These are phyloP conservation scores for Xyrichtys novacula DNA, from an alignment of 2,797 vertebrate species.

Conservation along the genomic window DNA sequence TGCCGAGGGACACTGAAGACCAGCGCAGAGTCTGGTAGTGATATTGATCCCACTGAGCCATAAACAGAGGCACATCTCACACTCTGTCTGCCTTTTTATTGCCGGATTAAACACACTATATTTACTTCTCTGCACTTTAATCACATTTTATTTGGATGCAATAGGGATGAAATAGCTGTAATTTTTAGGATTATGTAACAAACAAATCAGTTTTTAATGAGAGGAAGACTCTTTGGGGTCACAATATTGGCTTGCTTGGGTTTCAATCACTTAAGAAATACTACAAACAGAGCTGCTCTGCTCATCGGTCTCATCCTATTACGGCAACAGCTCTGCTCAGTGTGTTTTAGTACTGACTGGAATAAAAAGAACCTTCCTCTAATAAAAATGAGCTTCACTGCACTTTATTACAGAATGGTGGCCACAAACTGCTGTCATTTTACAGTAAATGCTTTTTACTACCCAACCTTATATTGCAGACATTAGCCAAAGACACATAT, in stretches of 20 bases:
- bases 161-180: constrained; percentile 13
- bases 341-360: constrained; percentile 63
- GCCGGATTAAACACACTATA: constrained; percentile 39
- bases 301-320: constrained; percentile 48
- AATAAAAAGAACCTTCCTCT: constrained; percentile 73
- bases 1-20: constrained; percentile 50
- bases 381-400: constrained; percentile 73
- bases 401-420: constrained; percentile 68
- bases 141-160: constrained; percentile 23
- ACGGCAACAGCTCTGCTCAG: constrained; percentile 46
- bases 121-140: constrained; percentile 37
- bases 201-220: constrained; percentile 66
- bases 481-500: not conserved
- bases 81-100: constrained; percentile 46
- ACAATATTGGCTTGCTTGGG: constrained; percentile 43
- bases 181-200: constrained; percentile 53
- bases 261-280: constrained; percentile 37
- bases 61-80: constrained; percentile 48
- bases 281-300: constrained; percentile 42
- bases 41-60: constrained; percentile 61
- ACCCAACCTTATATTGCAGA: constrained; percentile 28
- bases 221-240: constrained; percentile 25
- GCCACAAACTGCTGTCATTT: constrained; percentile 59
- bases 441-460: constrained; percentile 52
- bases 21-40: constrained; percentile 5